Evolutionary conservation across 2,888 invertebrate species (phyloP).

Genomic region (Luffia ferchaultella): DNA sequence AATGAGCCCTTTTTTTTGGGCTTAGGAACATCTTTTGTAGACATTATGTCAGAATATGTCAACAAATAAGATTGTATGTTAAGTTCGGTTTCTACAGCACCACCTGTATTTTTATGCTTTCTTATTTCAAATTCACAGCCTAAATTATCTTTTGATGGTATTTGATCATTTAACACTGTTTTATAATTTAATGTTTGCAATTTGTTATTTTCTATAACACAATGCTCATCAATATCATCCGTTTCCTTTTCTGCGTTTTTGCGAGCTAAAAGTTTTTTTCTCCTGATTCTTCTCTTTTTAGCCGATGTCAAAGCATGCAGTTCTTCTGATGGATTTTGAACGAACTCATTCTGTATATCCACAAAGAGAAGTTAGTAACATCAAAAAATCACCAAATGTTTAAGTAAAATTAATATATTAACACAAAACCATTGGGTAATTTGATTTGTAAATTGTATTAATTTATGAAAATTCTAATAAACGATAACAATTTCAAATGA

Average conservation of each 20-base stretch:
- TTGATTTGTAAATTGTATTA: not conserved
- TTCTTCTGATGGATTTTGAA: not conserved
- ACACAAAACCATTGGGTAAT: not conserved
- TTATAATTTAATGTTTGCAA: too few species aligned
- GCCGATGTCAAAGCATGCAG: constrained; percentile 12
- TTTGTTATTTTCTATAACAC: too few species aligned
- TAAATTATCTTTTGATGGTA: not conserved
- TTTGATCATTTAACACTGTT: not conserved
- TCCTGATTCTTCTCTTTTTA: constrained; percentile 32
- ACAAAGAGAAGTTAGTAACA: not conserved
- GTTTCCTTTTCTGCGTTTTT: constrained; percentile 9
- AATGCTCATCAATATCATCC: not conserved
- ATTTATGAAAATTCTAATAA: not conserved
- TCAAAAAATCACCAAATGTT: not conserved
- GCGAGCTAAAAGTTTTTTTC: constrained; percentile 27
- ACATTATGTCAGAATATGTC: not conserved
- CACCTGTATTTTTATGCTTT: constrained; percentile 4
- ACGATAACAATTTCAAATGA: not conserved
- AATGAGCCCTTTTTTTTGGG: too few species aligned
- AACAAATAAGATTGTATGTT: not conserved
- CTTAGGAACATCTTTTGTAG: too few species aligned
- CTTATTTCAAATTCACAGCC: not conserved
- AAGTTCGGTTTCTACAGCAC: not conserved
- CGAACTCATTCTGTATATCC: not conserved
- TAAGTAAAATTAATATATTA: not conserved